These are phyloP conservation scores for Carassius carassius DNA, from an alignment of 2,113 vertebrate species.

Conservation along the genomic window DNA sequence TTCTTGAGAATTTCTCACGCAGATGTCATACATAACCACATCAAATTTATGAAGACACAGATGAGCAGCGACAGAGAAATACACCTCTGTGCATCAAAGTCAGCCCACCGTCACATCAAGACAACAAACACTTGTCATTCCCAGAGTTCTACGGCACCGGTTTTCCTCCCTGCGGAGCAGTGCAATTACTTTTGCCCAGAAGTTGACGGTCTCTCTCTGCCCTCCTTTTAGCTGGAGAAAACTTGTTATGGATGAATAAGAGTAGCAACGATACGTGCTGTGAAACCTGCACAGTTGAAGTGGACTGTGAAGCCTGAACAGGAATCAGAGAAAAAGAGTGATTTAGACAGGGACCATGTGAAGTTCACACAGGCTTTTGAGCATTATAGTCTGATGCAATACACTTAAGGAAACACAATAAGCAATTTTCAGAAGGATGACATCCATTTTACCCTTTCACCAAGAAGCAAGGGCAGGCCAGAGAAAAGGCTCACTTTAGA, in stretches of 20 bases:
- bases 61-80: slow-evolving; percentile 8
- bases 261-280: slow-evolving; percentile 38
- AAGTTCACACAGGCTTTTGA: slow-evolving; percentile 29
- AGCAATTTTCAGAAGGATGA: slow-evolving; percentile 39
- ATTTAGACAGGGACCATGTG: slow-evolving; percentile 18
- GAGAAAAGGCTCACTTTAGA: slow-evolving; percentile 26
- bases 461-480: slow-evolving; percentile 14
- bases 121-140: slow-evolving; percentile 21
- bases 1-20: slow-evolving; percentile 3
- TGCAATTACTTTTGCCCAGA: slow-evolving; percentile 27
- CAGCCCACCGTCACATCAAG: slow-evolving; percentile 11
- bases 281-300: slow-evolving; percentile 46
- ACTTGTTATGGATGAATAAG: slow-evolving; percentile 53
- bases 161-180: slow-evolving; percentile 29
- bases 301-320: slow-evolving; percentile 38
- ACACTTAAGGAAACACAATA: slow-evolving; percentile 36
- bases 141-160: slow-evolving; percentile 11
- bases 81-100: slow-evolving; percentile 25
- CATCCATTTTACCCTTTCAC: slow-evolving; percentile 23
- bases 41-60: slow-evolving; percentile 26
- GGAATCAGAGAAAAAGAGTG: slow-evolving; percentile 15
- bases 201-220: slow-evolving; percentile 31
- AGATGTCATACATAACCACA: slow-evolving; percentile 26
- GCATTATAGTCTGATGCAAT: slow-evolving; percentile 46
- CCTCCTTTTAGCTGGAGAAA: slow-evolving; percentile 41